Evolutionary conservation across 1,140 invertebrate genomes (phyloP), one percentile per base, ranked within the genome.

Genomic region (Hylyphantes graminicola): DNA sequence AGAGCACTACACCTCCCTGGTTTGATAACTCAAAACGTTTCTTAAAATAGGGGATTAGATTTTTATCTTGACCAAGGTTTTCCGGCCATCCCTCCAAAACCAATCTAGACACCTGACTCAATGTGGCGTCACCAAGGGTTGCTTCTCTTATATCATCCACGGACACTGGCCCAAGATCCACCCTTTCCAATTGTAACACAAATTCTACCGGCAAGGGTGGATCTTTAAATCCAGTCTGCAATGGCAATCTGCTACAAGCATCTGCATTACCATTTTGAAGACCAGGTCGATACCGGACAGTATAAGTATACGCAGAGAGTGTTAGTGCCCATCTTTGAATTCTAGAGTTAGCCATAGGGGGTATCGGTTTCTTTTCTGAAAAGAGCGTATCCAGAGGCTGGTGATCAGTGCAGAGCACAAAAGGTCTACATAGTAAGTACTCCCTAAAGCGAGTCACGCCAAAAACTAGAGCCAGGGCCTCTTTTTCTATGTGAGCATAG

Each of bases 401-500:
- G 85, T 92, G 90, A 85, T 92, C 92, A 0, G 91, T 91, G 19
- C 87, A 84, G n/a, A 91, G 87, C 13, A 86, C 75, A 85, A 93
- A 93, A 17, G 88, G 68, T 74, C 87, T 86, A 59, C 90, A 92
- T 87, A 88, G 90, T 7, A 92, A 68, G 86, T 91, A 93, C 55
- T 91, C 86, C 54, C 91, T 88, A 87, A 92, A 93, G 87, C 91
- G 91, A 79, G 89, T 89, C 7, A 93, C 88, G 8, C 89, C 90
- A 87, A 88, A 92, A 1, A 92, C 83, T 12, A 93, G 89, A 3
- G 90, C 89, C n/a, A 91, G 86, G 9, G 90, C 90, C 88, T 93
- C 92, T 86, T 90, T 91, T 54, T 93, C 91, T 50, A 92, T 90
- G 83, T 91, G 90, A 11, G 89, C 83, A 73, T 92, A 92, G 75